A percentile compares a stretch with the other conserved stretches of the same genome.
These are phyloP conservation scores for Limosa lapponica DNA, from an alignment of 2,797 vertebrate genomes.

Conservation along the genomic window DNA sequence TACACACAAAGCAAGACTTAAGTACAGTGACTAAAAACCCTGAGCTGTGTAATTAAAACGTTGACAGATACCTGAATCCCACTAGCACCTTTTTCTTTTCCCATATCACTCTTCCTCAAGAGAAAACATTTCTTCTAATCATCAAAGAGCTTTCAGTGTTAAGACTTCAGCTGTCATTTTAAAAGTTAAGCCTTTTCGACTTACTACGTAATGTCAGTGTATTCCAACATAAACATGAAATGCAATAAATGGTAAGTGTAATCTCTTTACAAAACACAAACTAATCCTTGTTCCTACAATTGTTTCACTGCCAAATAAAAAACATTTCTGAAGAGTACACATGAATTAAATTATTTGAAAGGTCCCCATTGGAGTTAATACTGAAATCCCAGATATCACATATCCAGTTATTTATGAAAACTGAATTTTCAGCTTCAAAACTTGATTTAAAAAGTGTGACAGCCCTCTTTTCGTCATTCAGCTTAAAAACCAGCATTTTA, in stretches of 20 bases:
- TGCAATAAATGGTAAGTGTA: not conserved
- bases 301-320: not conserved
- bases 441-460: not conserved
- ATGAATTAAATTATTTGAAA: not conserved
- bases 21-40: not conserved
- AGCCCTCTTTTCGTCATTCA: not conserved
- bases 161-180: constrained; percentile 7
- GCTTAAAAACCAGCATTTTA: not conserved
- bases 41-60: not conserved
- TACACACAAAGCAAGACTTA: not conserved
- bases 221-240: not conserved
- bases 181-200: not conserved
- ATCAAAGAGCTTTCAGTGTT: constrained; percentile 1
- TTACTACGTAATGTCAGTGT: not conserved
- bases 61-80: constrained; percentile 26
- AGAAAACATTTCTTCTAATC: not conserved
- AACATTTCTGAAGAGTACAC: not conserved
- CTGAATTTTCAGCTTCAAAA: not conserved
- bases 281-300: not conserved
- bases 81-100: constrained; percentile 30
- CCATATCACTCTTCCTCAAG: constrained; percentile 13
- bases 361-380: not conserved
- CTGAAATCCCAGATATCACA: not conserved
- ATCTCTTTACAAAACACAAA: constrained; percentile 9
- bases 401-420: not conserved